A percentile compares a stretch with the other conserved stretches of the same genome.
phyloP scores from a whole-genome alignment of 2,888 invertebrate species.

The Dastarcus helophoroides region DNA sequence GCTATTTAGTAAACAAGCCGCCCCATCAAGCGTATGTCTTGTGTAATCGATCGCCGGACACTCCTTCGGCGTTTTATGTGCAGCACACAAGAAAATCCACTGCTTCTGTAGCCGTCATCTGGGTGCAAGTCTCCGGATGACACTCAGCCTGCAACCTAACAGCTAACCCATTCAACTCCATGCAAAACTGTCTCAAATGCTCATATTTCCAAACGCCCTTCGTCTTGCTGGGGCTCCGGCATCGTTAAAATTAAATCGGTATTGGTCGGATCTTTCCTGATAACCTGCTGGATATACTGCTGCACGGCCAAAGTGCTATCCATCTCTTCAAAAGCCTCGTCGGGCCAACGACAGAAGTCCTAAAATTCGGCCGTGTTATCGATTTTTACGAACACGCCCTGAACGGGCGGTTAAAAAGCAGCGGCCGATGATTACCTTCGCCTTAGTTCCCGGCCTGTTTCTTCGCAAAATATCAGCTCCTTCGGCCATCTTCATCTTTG shows the following conservation, averaged over 20 bases:
- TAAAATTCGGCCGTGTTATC: constrained; percentile 31
- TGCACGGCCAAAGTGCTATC: constrained; percentile 97
- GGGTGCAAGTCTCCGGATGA: constrained; percentile 91
- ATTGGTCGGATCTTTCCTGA: constrained; percentile 83
- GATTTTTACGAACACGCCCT: too few species aligned
- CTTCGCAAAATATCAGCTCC: constrained; percentile 70
- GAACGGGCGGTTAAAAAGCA: not conserved
- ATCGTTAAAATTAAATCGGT: constrained; percentile 90
- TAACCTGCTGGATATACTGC: constrained; percentile 97
- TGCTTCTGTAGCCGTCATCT: constrained; percentile 99
- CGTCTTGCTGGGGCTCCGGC: constrained; percentile 95
- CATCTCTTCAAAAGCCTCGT: constrained; percentile 98
- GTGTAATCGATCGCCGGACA: constrained; percentile 99
- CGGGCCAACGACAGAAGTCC: constrained; percentile 97
- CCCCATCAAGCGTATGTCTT: constrained; percentile 95
- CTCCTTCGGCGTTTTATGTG: constrained; percentile 99
- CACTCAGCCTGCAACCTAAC: constrained; percentile 94
- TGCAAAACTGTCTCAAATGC: constrained; percentile 96
- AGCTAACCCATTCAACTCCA: constrained; percentile 98
- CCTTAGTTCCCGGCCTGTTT: constrained; percentile 85
- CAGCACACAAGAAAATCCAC: constrained; percentile 99
- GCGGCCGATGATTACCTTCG: constrained; percentile 63
- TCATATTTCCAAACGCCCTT: constrained; percentile 99
- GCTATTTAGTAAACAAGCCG: constrained; percentile 95
- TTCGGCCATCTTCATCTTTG: constrained; percentile 74